These are phyloP conservation scores for Naja naja DNA, from an alignment of 2,113 vertebrate species.

Conservation along the genomic window DNA sequence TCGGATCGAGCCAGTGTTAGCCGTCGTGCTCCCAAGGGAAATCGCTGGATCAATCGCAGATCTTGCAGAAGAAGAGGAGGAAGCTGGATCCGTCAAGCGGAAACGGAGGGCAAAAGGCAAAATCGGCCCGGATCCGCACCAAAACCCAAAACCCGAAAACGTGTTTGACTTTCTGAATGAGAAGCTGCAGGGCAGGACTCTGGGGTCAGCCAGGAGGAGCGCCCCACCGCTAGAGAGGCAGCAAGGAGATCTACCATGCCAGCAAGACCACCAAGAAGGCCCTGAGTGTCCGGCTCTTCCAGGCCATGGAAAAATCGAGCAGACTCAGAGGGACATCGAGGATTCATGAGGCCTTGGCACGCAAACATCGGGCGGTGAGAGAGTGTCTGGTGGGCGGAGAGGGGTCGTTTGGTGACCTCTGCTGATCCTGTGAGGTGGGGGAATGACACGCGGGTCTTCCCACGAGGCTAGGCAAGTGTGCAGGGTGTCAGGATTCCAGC, in stretches of 20 bases:
- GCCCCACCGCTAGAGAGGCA: conserved; percentile 37
- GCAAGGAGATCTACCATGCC: conserved; percentile 84
- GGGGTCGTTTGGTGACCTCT: accelerated
- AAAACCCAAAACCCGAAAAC: conserved; percentile 33
- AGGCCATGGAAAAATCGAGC: conserved; percentile 80
- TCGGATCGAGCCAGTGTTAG: conserved; percentile 87
- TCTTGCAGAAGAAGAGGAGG: conserved; percentile 73
- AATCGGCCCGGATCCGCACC: background rate
- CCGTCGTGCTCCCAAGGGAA: conserved; percentile 85
- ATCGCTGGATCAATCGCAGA: conserved; percentile 84
- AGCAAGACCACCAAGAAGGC: conserved; percentile 81
- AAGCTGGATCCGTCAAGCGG: conserved; percentile 53
- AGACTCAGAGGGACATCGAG: conserved; percentile 83
- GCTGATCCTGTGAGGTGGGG: background rate
- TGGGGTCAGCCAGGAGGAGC: conserved; percentile 31
- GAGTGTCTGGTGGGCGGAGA: accelerated
- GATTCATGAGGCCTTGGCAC: conserved; percentile 80
- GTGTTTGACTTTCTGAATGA: conserved; percentile 95
- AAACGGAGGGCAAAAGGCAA: conserved; percentile 58
- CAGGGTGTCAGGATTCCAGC: background rate
- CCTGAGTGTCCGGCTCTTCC: conserved; percentile 83
- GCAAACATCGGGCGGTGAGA: conserved; percentile 80
- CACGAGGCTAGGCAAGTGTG: background rate
- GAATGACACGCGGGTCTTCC: background rate
- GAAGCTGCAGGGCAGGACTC: conserved; percentile 71